Percentiles rank a stretch among this genome's conserved stretches.
These are phyloP conservation scores for Proterorhinus semilunaris DNA, from an alignment of 2,113 vertebrate species.

Conservation along the genomic window DNA sequence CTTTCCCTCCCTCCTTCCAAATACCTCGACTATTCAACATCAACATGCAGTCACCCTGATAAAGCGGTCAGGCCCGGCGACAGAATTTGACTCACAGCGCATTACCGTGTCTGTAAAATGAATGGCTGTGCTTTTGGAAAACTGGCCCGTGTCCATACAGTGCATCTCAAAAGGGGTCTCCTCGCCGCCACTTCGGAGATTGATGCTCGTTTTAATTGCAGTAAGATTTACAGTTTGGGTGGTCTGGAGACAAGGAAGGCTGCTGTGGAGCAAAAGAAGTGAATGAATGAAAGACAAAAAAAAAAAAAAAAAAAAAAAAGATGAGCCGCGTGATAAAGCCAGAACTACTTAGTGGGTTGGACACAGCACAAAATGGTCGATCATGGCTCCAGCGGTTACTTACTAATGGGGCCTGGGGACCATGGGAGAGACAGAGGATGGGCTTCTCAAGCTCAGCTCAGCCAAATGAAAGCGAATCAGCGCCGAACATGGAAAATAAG, in stretches of 20 bases:
- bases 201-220: conserved; percentile 29
- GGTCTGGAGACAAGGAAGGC: conserved; percentile 25
- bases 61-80: conserved; percentile 41
- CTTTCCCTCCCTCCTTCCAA: conserved; percentile 24
- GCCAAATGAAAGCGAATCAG: conserved; percentile 21
- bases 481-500: conserved; percentile 17
- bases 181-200: conserved; percentile 3
- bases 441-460: conserved; percentile 3
- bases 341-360: conserved; percentile 33
- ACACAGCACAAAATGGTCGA: conserved; percentile 21
- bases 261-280: conserved; percentile 6
- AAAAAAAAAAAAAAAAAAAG: conserved; percentile 9
- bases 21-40: conserved; percentile 51
- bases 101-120: conserved; percentile 28
- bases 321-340: conserved; percentile 13
- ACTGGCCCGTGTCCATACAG: neutral
- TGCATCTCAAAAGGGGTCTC: neutral
- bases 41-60: conserved; percentile 51
- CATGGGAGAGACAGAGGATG: conserved; percentile 27
- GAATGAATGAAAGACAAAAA: neutral
- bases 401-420: conserved; percentile 16
- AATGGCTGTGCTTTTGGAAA: conserved; percentile 29
- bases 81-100: conserved; percentile 51
- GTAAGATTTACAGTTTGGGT: conserved; percentile 44
- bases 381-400: conserved; percentile 32